Evolutionary conservation across 2,888 invertebrate species (phyloP), one percentile per base, ranked within the genome.

Genomic region (Mimas tiliae): DNA sequence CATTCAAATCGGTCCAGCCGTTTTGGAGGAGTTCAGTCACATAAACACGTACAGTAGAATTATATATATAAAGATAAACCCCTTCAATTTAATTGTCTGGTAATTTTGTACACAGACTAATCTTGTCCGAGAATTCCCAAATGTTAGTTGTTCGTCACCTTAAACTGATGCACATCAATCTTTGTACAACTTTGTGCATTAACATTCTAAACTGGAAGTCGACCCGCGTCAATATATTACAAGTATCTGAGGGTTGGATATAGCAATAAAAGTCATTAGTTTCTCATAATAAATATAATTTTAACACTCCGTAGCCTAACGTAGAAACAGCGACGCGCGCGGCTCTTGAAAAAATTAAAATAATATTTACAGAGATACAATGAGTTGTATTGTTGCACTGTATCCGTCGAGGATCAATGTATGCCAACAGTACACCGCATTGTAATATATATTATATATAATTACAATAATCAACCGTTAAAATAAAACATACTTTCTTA

Each of bases 241-340:
- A n/a, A n/a, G n/a, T 50, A 42, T 45, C n/a, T 52, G 33, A 47
- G 64, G 62, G 33, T 27, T 34, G 58, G 6, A 52, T 34, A 64
- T 53, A n/a, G 63, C 62, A 71, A 68, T 65, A 68, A 70, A 72
- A 68, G n/a, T 1, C 21, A 64, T 21, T 4, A 55, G 6, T 71
- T 88, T 88, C 89, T 88, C 90, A 70, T 82, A 82, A 87, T 91
- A 93, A 93, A 93, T 93, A 93, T 93, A 91, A 93, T 93, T 92
- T 90, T 86, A 93, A 90, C 79, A 86, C 81, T 84, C 77, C 80
- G 78, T 80, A 85, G 80, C 86, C 84, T 84, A 85, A 83, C 82
- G 78, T 88, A 88, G 85, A 88, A 76, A 72, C 75, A 76, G 72
- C 78, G 84, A 82, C 80, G 74, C 74, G 70, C 58, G 74, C 73